Percentiles rank a stretch among this genome's conserved stretches.
phyloP scores from a whole-genome alignment of 2,113 vertebrate species.

The Siniperca chuatsi region DNA sequence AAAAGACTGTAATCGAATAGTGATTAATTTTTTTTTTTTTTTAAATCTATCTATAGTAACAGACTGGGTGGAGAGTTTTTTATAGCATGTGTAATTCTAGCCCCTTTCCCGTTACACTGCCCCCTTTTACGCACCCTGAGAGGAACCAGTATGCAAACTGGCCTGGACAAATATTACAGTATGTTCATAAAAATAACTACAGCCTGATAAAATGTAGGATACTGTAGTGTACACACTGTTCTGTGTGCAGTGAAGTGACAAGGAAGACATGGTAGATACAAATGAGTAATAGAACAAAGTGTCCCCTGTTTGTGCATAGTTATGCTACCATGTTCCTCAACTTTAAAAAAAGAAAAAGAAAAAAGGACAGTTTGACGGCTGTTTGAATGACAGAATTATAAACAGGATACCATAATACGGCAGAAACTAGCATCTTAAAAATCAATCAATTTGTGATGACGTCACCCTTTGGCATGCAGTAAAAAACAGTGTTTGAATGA shows the following conservation, averaged over 20 bases:
- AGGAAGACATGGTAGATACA: neutral
- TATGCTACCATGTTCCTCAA: neutral
- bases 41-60: neutral
- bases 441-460: neutral
- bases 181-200: neutral
- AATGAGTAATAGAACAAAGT: neutral
- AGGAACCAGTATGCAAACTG: constrained; percentile 18
- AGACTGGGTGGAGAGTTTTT: neutral
- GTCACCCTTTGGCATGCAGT: neutral
- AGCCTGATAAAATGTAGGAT: neutral
- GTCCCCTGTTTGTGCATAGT: rapidly evolving
- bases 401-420: too few species aligned
- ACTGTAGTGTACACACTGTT: neutral
- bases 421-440: neutral
- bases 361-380: neutral
- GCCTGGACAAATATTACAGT: neutral
- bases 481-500: neutral
- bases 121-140: neutral
- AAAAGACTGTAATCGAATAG: constrained; percentile 5
- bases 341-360: neutral
- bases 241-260: neutral
- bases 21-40: too few species aligned
- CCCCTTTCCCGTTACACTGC: neutral
- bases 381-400: neutral
- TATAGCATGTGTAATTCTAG: neutral